Base-by-base conservation (phyloP, 2,888 invertebrate genomes). In the Ornithoptera priamus region DNA sequence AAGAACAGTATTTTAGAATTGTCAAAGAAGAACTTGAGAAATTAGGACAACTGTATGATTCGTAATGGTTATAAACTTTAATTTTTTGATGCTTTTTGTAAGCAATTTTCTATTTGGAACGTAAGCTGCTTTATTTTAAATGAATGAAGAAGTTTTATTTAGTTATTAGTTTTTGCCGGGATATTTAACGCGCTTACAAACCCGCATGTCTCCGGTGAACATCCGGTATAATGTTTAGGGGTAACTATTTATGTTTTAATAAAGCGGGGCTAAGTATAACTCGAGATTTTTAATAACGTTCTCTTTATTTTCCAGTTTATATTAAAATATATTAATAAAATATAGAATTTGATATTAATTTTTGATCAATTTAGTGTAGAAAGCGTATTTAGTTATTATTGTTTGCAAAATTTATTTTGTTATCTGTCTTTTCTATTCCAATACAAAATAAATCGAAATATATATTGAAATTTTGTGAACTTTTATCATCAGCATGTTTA, bases 1-100 rank as follows among this genome's bases (percentile, higher is more conserved):
- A 93, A 77, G 85, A 90, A 46, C 89, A 93, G 76, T 94, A 94
- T 77, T 93, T 93, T 77, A 86, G 85, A 70, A 88, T 90, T 56
- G 92, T 94, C 18, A 87, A 91, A 75, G 85, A 92, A 73, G 93
- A 94, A 78, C 80, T 86, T n/a, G 77, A 72, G 62, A 73, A 79
- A 63, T 78, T 86, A 72, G 84, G 71, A 59, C 22, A 50, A 50
- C 12, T 50, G 50, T 50, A 50, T 17, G 50, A 18, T 50, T 50
- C 17, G 18, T 50, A 50, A 50, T 50, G 18, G 17, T 50, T 4
- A 50, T 50, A 50, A 12, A 17, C 50, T 17, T 5, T 18, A 15
- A 15, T 50, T 50, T 50, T 50, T 39, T 39, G 8, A 39, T 39
- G 7, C 0, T 39, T 1, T 39, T 7, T 10, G 8, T 7, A 8